Conservation (phyloP, 2,797 vertebrate genomes). For the Macrochelys suwanniensis region DNA sequence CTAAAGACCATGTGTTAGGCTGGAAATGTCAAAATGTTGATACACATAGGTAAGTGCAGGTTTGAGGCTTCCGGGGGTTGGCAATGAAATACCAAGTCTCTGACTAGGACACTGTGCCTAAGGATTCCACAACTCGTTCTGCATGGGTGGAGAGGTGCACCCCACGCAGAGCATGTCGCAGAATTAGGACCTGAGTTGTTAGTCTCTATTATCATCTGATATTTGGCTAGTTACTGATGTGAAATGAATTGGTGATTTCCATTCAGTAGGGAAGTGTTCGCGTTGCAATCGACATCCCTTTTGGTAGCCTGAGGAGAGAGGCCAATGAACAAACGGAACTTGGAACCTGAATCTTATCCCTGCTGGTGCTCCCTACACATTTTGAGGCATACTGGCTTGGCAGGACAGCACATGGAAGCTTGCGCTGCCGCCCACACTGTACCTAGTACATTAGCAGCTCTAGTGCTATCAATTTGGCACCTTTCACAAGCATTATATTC, state of each 20-base stretch:
- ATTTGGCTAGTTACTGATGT: background rate
- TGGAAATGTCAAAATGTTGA: background rate
- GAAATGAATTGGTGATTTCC: background rate
- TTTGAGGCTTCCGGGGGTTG: background rate
- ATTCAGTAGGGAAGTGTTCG: accelerated
- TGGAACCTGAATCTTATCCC: accelerated
- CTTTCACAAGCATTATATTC: background rate
- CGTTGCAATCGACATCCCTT: background rate
- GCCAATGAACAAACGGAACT: accelerated
- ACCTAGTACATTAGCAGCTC: accelerated
- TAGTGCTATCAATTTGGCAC: background rate
- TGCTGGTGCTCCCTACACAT: background rate
- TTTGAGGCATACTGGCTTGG: background rate
- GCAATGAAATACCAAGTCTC: accelerated
- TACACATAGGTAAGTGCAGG: constrained; percentile 19
- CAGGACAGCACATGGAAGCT: accelerated
- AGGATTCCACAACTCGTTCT: accelerated
- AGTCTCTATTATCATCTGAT: background rate
- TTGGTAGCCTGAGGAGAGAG: background rate
- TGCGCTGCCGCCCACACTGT: background rate
- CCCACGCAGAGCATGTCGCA: background rate
- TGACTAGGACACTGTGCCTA: accelerated
- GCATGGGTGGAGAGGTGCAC: accelerated
- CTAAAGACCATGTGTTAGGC: background rate
- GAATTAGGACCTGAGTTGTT: accelerated